These are phyloP conservation scores for Heteronetta atricapilla DNA, from an alignment of 2,113 vertebrate genomes.

Conservation along the genomic window DNA sequence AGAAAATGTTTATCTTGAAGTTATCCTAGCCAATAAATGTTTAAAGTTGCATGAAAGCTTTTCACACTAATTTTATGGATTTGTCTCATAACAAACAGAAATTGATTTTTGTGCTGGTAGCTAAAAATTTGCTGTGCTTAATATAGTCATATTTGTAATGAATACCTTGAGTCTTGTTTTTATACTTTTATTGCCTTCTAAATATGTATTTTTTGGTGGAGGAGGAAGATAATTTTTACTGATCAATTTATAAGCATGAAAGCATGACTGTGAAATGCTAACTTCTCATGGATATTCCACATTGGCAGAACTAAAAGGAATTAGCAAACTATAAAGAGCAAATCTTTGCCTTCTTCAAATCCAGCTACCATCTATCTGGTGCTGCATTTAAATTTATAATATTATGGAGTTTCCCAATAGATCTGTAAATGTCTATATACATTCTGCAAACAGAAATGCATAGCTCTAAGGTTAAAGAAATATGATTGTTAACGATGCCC, in stretches of 20 bases:
- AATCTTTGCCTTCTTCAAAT: neutral
- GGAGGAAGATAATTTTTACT: neutral
- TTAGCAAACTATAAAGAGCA: neutral
- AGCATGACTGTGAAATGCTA: neutral
- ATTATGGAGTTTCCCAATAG: constrained; percentile 26
- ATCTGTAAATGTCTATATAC: constrained; percentile 41
- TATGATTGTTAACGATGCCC: constrained; percentile 47
- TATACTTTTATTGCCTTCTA: neutral
- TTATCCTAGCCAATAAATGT: neutral
- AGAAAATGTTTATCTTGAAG: neutral
- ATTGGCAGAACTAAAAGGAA: neutral
- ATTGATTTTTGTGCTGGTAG: constrained; percentile 53
- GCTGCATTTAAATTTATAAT: neutral
- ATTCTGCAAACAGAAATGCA: constrained; percentile 48
- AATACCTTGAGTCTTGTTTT: neutral
- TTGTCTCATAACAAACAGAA: neutral
- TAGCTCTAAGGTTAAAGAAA: constrained; percentile 40
- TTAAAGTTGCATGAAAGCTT: neutral
- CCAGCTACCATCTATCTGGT: neutral
- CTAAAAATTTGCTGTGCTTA: constrained; percentile 33
- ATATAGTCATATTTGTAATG: neutral
- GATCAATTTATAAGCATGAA: neutral
- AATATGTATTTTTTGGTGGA: neutral
- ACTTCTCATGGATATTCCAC: neutral
- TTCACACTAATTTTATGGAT: constrained; percentile 6